These are phyloP conservation scores for Ericerus pela DNA, from an alignment of 1,140 invertebrate genomes.

Conservation along the genomic window DNA sequence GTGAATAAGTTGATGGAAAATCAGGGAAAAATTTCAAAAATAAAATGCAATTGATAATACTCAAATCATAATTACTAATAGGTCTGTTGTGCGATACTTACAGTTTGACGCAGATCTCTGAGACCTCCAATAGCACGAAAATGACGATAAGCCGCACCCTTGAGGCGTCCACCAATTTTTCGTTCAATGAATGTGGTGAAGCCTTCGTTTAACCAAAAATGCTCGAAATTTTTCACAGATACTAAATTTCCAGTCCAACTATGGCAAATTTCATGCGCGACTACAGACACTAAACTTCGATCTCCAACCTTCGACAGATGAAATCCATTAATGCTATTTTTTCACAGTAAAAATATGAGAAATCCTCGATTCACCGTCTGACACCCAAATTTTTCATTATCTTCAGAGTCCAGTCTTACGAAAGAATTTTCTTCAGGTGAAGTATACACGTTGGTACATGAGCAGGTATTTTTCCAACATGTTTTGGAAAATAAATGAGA, in stretches of 20 bases:
- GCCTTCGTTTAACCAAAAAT: conserved; percentile 96
- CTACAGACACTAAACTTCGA: conserved; percentile 67
- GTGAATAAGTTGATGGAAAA: no score
- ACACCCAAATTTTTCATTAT: no score
- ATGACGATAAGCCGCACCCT: conserved; percentile 53
- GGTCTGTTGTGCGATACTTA: no score
- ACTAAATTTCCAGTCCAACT: conserved; percentile 94
- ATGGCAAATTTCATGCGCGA: conserved; percentile 90
- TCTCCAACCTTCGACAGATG: conserved; percentile 60
- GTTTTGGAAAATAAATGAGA: no score
- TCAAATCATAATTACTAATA: no score
- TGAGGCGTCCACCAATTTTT: conserved; percentile 58
- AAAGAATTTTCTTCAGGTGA: no score
- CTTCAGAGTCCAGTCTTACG: no score
- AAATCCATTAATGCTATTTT: neutral
- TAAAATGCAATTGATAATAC: no score
- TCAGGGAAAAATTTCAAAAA: no score
- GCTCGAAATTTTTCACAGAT: conserved; percentile 82
- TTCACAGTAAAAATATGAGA: neutral
- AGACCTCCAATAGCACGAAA: conserved; percentile 64
- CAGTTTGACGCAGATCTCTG: conserved; percentile 52
- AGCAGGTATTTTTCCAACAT: no score
- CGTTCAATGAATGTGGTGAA: conserved; percentile 86
- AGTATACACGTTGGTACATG: no score
- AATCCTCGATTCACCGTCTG: no score